A percentile compares a stretch with the other conserved stretches of the same genome.
Evolutionary conservation across 2,797 vertebrate species (phyloP).

Genomic region (Xyrichtys novacula): DNA sequence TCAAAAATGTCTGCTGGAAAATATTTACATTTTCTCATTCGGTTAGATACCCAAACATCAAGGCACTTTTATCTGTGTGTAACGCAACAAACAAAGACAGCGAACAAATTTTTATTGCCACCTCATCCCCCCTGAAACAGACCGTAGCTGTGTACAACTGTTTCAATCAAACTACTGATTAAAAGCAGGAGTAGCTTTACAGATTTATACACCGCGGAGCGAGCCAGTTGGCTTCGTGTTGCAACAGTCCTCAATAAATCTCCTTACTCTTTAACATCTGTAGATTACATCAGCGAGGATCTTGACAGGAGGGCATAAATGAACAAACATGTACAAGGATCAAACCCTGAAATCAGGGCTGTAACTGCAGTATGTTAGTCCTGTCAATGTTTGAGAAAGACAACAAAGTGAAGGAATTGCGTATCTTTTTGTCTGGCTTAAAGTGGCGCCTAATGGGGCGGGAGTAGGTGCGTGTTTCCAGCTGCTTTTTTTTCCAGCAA

Average conservation of each 20-base stretch:
- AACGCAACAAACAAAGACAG: conserved; percentile 73
- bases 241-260: conserved; percentile 40
- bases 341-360: conserved; percentile 15
- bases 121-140: conserved; percentile 72
- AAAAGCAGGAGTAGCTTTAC: conserved; percentile 44
- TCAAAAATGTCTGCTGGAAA: conserved; percentile 80
- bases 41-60: conserved; percentile 80
- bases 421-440: conserved; percentile 52
- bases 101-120: conserved; percentile 70
- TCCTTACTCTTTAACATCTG: conserved; percentile 45
- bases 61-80: conserved; percentile 71
- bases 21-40: conserved; percentile 82
- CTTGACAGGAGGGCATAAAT: conserved; percentile 44
- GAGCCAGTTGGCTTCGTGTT: conserved; percentile 35
- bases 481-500: conserved; percentile 65
- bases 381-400: conserved; percentile 44
- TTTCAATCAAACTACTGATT: conserved; percentile 68
- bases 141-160: conserved; percentile 50
- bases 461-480: conserved; percentile 61
- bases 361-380: conserved; percentile 25
- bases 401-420: conserved; percentile 52
- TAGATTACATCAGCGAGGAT: conserved; percentile 48
- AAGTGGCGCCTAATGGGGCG: conserved; percentile 57
- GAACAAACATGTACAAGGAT: conserved; percentile 36
- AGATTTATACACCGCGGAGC: conserved; percentile 20